Evolutionary conservation across 2,888 invertebrate species (phyloP), one percentile per base, ranked within the genome.

Genomic region (Drosophila pseudotalamancana): DNA sequence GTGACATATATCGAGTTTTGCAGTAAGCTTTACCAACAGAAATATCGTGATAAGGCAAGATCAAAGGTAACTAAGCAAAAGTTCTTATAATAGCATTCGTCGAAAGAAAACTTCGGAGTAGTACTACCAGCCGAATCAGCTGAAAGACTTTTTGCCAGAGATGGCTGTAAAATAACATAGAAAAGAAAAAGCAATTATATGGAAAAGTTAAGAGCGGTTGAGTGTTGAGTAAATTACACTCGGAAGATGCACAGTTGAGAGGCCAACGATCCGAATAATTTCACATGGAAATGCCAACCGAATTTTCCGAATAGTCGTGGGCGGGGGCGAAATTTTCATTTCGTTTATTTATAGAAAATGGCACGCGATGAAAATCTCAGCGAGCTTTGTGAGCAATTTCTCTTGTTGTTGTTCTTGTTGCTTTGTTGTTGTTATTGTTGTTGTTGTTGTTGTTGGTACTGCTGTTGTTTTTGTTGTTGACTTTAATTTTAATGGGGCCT

Each of bases 341-440:
- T 16, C 12, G n/a, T 12, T 48, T 72, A 72, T 72, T 66, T 72
- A 53, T 72, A 72, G 73, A 6, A 69, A 66, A 46, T 75, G 75
- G 75, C 76, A 71, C 71, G 75, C 71, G 63, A 63, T 57, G 46
- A 39, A 56, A 34, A 51, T 29, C 37, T 18, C 18, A 19, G 18
- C 12, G 6, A 21, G 39, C 4, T 1, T 32, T 46, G 8, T 4
- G 16, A 42, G 35, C 34, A 23, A 21, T 32, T 61, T 23, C 6
- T 31, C 18, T 51, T 39, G 12, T 43, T 29, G 6, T 6, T 27
- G 0, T 16, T 25, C 4, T 12, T 19, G n/a, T 31, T 16, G 3
- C 11, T 35, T 48, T 23, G 8, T n/a, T 27, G 27, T n/a, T 27
- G 0, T 16, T 25, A 4, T 12, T 19, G n/a, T 31, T 16, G 3